These are phyloP conservation scores for Ceuthmochares aereus DNA, from an alignment of 2,113 vertebrate species.

Conservation along the genomic window DNA sequence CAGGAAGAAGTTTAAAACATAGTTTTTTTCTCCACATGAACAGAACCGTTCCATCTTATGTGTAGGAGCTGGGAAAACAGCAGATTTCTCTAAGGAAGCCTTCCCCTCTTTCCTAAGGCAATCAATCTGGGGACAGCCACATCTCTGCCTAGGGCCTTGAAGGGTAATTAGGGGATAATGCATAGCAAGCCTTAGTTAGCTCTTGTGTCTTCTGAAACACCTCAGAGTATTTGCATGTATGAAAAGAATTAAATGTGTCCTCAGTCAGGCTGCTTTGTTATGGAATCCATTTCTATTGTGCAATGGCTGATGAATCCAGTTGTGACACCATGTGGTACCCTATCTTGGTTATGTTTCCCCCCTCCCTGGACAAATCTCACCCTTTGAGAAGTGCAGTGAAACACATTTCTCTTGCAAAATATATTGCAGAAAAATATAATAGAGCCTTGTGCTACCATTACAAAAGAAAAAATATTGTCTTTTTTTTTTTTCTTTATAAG, in stretches of 20 bases:
- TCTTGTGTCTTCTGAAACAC: background rate
- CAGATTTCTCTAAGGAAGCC: background rate
- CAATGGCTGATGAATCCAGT: background rate
- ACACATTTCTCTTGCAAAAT: background rate
- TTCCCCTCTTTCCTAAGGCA: background rate
- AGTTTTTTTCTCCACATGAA: background rate
- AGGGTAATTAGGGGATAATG: background rate
- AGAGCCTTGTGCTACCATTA: background rate
- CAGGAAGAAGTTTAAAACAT: background rate
- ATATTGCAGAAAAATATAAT: background rate
- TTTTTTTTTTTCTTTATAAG: background rate
- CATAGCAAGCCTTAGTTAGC: background rate
- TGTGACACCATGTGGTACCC: accelerated
- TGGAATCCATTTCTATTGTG: background rate
- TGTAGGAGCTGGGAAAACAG: background rate
- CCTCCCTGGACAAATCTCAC: background rate
- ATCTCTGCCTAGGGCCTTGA: background rate
- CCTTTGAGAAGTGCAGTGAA: background rate
- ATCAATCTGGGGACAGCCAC: background rate
- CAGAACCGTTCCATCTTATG: background rate
- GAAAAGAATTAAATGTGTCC: background rate
- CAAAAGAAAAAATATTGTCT: background rate
- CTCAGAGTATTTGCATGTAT: background rate
- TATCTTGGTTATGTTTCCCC: background rate
- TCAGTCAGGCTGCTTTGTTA: background rate